phyloP scores from a whole-genome alignment of 2,113 vertebrate species.

The Sorex araneus region DNA sequence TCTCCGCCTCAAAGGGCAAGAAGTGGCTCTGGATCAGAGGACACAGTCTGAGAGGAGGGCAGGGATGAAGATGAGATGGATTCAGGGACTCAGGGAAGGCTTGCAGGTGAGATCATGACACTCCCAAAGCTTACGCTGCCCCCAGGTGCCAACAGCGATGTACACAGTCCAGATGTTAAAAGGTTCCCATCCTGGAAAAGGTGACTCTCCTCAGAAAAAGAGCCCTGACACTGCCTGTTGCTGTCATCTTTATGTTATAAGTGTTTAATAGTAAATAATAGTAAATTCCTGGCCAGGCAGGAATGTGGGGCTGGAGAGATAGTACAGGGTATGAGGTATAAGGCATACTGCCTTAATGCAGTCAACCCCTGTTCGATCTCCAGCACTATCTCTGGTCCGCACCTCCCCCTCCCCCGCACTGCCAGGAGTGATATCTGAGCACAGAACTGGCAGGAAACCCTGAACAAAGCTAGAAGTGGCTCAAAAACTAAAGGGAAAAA shows the following conservation, averaged over 20 bases:
- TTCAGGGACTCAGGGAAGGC: not conserved
- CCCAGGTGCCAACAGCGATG: not conserved
- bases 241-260: constrained; percentile 27
- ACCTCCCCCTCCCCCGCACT: too few species aligned
- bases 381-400: too few species aligned
- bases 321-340: too few species aligned
- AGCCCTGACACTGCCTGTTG: not conserved
- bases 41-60: not conserved
- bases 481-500: not conserved
- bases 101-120: not conserved
- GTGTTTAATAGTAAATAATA: not conserved
- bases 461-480: too few species aligned
- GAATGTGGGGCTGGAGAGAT: too few species aligned
- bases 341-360: too few species aligned
- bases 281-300: too few species aligned
- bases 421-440: too few species aligned
- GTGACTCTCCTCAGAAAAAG: not conserved
- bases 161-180: not conserved
- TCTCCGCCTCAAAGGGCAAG: not conserved
- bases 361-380: too few species aligned
- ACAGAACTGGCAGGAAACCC: too few species aligned
- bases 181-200: not conserved
- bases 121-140: not conserved
- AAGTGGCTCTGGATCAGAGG: not conserved
- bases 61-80: not conserved